phyloP scores from a whole-genome alignment of 2,888 invertebrate genomes.

The Drosophila prostipennis region DNA sequence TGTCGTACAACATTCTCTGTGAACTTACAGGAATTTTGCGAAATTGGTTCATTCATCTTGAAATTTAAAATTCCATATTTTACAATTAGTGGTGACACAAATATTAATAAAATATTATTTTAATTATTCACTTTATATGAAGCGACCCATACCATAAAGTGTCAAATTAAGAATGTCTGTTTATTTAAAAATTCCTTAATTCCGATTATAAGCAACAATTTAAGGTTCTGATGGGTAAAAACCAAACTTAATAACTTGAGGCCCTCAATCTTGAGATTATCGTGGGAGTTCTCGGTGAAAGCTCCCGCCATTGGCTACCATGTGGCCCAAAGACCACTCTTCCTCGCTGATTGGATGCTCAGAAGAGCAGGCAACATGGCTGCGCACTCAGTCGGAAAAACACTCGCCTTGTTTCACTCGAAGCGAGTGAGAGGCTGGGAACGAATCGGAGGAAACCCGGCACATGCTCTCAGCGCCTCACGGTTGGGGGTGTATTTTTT shows the following conservation, averaged over 20 bases:
- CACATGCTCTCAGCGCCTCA: constrained; percentile 22
- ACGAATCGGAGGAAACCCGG: constrained; percentile 3
- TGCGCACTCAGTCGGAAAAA: constrained; percentile 36
- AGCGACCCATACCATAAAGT: too few species aligned
- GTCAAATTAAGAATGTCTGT: too few species aligned
- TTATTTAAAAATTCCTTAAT: not conserved
- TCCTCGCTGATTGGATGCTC: constrained; percentile 48
- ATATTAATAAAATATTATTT: too few species aligned
- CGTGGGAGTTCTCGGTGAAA: not conserved
- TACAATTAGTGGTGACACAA: too few species aligned
- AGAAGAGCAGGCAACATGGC: constrained; percentile 57
- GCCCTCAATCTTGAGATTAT: not conserved
- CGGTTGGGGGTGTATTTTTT: constrained; percentile 30
- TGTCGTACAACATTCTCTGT: too few species aligned
- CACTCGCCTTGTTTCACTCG: constrained; percentile 18
- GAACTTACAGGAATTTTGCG: too few species aligned
- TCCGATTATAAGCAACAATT: too few species aligned
- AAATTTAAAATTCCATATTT: too few species aligned
- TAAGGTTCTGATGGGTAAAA: not conserved
- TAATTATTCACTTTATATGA: too few species aligned
- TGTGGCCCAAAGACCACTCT: not conserved
- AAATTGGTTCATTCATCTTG: too few species aligned
- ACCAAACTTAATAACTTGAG: not conserved
- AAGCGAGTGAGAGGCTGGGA: constrained; percentile 57
- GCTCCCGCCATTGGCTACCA: constrained; percentile 48